These are phyloP conservation scores for Muscina levida DNA, from an alignment of 2,888 invertebrate genomes.

Conservation along the genomic window DNA sequence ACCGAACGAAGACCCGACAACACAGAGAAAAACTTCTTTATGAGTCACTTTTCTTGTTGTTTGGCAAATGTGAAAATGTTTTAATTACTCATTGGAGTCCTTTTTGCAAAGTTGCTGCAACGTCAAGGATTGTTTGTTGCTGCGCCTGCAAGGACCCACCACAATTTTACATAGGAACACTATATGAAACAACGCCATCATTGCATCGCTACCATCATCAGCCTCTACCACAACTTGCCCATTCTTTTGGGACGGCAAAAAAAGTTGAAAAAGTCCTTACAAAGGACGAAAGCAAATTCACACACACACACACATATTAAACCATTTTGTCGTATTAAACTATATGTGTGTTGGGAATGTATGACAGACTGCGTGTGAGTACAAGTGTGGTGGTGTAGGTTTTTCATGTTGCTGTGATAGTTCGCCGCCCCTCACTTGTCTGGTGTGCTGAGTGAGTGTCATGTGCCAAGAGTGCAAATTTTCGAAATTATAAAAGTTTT, in stretches of 20 bases:
- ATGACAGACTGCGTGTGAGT: background rate
- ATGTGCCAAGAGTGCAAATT: conserved; percentile 62
- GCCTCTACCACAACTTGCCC: background rate
- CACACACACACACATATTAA: conserved; percentile 1
- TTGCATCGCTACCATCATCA: conserved; percentile 6
- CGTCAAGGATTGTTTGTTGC: conserved; percentile 54
- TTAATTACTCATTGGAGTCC: conserved; percentile 77
- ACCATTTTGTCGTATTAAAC: conserved; percentile 64
- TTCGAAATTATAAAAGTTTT: conserved; percentile 67
- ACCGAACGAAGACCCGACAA: conserved; percentile 39
- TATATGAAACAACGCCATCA: background rate
- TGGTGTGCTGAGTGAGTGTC: conserved; percentile 50
- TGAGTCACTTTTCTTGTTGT: conserved; percentile 65
- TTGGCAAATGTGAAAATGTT: conserved; percentile 72
- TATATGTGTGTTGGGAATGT: conserved; percentile 15
- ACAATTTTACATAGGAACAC: background rate
- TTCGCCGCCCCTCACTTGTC: background rate
- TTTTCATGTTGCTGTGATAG: conserved; percentile 25
- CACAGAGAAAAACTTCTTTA: conserved; percentile 64
- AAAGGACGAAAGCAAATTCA: conserved; percentile 7
- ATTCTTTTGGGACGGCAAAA: conserved; percentile 32
- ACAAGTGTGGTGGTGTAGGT: conserved; percentile 12
- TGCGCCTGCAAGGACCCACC: conserved; percentile 39
- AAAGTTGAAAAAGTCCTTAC: conserved; percentile 38
- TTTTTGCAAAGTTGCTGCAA: conserved; percentile 63